A percentile compares a stretch with the other conserved stretches of the same genome.
These are phyloP conservation scores for Idaea straminata DNA, from an alignment of 2,888 invertebrate genomes.

Conservation along the genomic window DNA sequence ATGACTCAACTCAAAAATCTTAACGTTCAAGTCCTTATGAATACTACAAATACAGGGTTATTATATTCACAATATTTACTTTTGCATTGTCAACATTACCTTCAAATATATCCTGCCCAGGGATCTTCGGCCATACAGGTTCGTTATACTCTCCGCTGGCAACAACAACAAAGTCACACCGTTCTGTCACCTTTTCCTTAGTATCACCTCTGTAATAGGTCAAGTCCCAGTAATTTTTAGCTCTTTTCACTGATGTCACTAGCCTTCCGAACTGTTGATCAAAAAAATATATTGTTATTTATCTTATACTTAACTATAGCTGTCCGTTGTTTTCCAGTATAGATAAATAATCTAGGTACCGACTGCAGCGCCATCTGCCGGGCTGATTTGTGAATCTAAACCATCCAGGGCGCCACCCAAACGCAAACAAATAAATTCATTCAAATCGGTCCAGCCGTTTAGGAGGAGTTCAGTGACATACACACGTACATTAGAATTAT, in stretches of 20 bases:
- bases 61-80: neutral
- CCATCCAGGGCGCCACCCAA: too few species aligned
- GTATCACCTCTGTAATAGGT: conserved; percentile 65
- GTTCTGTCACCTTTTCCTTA: conserved; percentile 54
- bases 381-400: too few species aligned
- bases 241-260: conserved; percentile 68
- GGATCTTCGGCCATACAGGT: conserved; percentile 52
- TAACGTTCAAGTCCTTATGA: too few species aligned
- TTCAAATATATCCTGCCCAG: conserved; percentile 54
- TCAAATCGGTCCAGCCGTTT: too few species aligned
- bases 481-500: too few species aligned
- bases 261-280: conserved; percentile 61
- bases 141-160: conserved; percentile 82
- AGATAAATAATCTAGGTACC: too few species aligned
- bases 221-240: conserved; percentile 69
- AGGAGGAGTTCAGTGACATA: too few species aligned
- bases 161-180: conserved; percentile 83
- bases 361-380: too few species aligned
- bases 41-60: too few species aligned
- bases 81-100: conserved; percentile 38
- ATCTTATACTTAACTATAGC: neutral
- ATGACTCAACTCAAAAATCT: too few species aligned
- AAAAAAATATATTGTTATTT: neutral
- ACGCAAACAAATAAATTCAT: too few species aligned
- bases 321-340: too few species aligned